Evolutionary conservation across 2,113 vertebrate species (phyloP).

Genomic region (Xyrauchen texanus): DNA sequence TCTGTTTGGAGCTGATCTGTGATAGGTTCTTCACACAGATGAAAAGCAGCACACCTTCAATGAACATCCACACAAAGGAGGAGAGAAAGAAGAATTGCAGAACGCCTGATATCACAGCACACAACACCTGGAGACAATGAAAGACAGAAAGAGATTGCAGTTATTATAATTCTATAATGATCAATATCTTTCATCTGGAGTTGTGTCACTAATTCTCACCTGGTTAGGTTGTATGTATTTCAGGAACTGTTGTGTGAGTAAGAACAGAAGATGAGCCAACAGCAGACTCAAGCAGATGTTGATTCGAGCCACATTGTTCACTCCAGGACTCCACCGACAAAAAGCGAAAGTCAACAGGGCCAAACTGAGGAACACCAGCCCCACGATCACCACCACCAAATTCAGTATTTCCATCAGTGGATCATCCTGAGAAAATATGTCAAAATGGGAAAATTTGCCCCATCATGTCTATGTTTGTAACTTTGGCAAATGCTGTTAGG

Average conservation of each 20-base stretch:
- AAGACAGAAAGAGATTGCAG: too few relatives aligned
- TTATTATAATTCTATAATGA: too few relatives aligned
- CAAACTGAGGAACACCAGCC: slow-evolving; percentile 60
- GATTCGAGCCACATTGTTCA: slow-evolving; percentile 29
- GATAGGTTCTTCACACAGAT: slow-evolving; percentile 60
- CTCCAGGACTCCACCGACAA: slow-evolving; percentile 52
- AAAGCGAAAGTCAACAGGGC: slow-evolving; percentile 65
- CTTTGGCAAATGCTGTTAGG: too few relatives aligned
- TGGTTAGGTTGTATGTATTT: too few relatives aligned
- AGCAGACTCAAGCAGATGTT: too few relatives aligned
- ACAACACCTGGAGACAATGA: slow-evolving; percentile 52
- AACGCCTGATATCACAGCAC: slow-evolving; percentile 66
- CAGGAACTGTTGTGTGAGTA: too few relatives aligned
- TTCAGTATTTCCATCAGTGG: slow-evolving; percentile 45
- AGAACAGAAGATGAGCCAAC: too few relatives aligned
- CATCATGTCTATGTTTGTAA: too few relatives aligned
- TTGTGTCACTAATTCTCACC: too few relatives aligned
- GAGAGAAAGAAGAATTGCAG: slow-evolving; percentile 73
- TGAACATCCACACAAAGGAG: slow-evolving; percentile 77
- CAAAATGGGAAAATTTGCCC: too few relatives aligned
- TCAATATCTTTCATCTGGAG: too few relatives aligned
- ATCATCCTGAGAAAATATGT: slow-evolving; percentile 40
- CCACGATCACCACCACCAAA: slow-evolving; percentile 51
- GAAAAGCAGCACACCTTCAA: slow-evolving; percentile 75
- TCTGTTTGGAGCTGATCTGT: background rate